Base-by-base conservation (phyloP, 2,888 invertebrate genomes). In the Drosophila subquinaria region DNA sequence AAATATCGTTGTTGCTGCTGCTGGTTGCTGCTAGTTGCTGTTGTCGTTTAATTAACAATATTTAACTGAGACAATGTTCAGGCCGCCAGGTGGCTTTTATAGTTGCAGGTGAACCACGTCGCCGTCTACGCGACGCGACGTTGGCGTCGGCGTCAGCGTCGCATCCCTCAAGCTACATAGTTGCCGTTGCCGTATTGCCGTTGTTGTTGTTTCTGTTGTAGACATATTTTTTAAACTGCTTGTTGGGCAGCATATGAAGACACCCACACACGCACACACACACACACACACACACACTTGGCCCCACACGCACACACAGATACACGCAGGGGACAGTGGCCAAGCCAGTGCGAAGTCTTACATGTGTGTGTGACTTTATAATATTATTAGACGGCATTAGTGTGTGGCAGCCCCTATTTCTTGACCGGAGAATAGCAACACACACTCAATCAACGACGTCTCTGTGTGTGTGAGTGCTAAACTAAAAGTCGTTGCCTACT, bases 21-120 rank as follows among this genome's bases (percentile, higher is more conserved):
- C 3, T 55, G 42, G 35, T n/a, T 35, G 56, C 45, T 66, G 60
- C 38, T 66, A 35, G 42, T 42, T 64, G 75, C 48, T 69, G 69
- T 80, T 73, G 63, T 72, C 79, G 79, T 66, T 78, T 79, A 87
- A 90, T 90, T 82, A 82, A 81, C 81, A 82, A 74, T 71, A 62
- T 73, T 87, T 81, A 78, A 89, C 90, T 90, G 90, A 91, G 87
- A 81, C 89, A 84, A 74, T 78, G 81, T 77, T 77, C 76, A 48
- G 62, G 55, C 69, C 53, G 63, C 43, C 71, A 66, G 36, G 69
- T 73, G 56, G 76, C 90, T 90, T 90, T 90, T 90, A 90, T 90
- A 90, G 85, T 70, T 69, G 64, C 82, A 81, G 67, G 62, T 61
- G 30, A 45, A 45, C 55, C 56, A 51, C 38, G 64, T 15, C 45